Base-by-base conservation (phyloP, 2,888 invertebrate species). In the Protula sp. region DNA sequence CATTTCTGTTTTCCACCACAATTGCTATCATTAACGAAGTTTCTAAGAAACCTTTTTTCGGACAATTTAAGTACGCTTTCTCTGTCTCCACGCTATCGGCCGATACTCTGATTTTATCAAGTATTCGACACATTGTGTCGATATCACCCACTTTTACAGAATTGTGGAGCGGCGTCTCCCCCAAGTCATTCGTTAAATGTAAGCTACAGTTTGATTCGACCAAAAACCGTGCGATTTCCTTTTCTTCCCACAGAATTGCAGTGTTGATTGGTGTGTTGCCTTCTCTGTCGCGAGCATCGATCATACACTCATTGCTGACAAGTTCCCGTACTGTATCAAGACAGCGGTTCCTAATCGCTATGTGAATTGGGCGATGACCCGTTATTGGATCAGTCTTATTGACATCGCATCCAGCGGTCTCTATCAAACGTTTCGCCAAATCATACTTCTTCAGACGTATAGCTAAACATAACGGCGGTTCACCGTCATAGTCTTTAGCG, bases 401-500 rank as follows among this genome's bases (percentile, higher is more conserved):
- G 50, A 50, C 50, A 50, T 50, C 24, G 24, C 50, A 50, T 5
- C 5, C 5, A 5, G 50, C 22, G 24, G 5, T 22, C 14, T 50
- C 24, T 19, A 50, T 9, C 5, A 50, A 5, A 22, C 24, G 14
- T 22, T 50, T 5, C 14, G 24, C 50, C 5, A 50, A 5, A 4
- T 50, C 19, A 9, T 50, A 9, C 14, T 22, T 9, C 5, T 50
- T 26, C 29, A 19, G 24, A 9, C 53, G 4, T 53, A 53, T 26
- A 5, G 28, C 53, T 14, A 53, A 22, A 28, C 53, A 53, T 5
- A 53, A 29, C 5, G 53, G 53, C 9, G 53, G 53, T 28, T 53
- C 53, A 9, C 53, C 53, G 22, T 53, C 53, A 53, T 27, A 53
- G 22, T 53, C 53, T 27, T 29, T 26, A 22, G 53, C 53, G 28